Base-by-base conservation (phyloP, 2,888 invertebrate genomes). In the Spodoptera exigua region DNA sequence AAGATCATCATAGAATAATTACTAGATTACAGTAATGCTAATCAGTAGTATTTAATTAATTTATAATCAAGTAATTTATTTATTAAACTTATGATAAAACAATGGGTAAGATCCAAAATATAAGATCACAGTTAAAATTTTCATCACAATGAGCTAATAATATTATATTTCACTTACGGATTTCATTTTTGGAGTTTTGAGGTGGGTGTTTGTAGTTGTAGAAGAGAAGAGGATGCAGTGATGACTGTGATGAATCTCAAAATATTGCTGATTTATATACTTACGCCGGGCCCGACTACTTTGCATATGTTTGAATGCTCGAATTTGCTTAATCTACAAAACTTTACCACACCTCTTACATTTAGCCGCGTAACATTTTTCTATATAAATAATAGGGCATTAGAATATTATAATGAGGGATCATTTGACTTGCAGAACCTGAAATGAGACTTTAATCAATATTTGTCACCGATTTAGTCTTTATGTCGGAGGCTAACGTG, bases 231-330 rank as follows among this genome's bases (percentile, higher is more conserved):
- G 61, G 78, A 76, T 79, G 67, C 45, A 68, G 54, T 55, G 79
- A 82, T 82, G 82, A 89, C 83, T 89, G 89, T 86, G 85, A 60
- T 74, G 49, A 21, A 59, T 68, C 64, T 65, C 46, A 37, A 64
- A 57, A 80, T 73, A 77, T 71, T 61, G 62, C 80, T 82, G 82
- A 79, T 76, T 85, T 90, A 85, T 90, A 90, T 90, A 90, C 77
- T 11, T 7, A 40, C 4, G 54, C 57, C 40, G 57, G 41, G 49
- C 41, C 43, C 35, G 55, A 17, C 77, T 74, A 63, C 64, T 88
- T 87, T 81, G 83, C 86, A 89, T 87, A 87, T 67, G 75, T 83
- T 80, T 64, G 60, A 80, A 84, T 82, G 61, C 52, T 21, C 56
- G 45, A 17, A 57, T 69, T 61, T 73, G 53, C 47, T 36, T 13